phyloP scores from a whole-genome alignment of 1,140 invertebrate species.

The Eubasilissa regina region DNA sequence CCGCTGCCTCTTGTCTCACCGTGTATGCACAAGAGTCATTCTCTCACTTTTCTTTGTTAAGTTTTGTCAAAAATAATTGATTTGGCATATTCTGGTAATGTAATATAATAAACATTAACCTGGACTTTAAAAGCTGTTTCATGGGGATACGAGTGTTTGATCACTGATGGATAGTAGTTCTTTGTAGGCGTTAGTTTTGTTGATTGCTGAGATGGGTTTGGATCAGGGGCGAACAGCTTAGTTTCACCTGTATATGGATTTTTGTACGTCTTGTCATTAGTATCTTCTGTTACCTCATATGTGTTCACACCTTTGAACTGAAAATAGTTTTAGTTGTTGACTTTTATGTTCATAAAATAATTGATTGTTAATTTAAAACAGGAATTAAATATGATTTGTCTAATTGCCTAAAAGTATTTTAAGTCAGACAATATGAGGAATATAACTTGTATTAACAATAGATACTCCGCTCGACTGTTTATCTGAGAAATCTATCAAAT shows the following conservation, averaged over 20 bases:
- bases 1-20: neutral
- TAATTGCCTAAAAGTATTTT: neutral
- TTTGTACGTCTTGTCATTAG: slow-evolving; percentile 65
- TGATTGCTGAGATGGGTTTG: neutral
- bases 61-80: neutral
- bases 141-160: slow-evolving; percentile 60
- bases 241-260: slow-evolving; percentile 65
- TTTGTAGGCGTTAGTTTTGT: neutral
- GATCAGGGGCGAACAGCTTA: slow-evolving; percentile 67
- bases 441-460: too few species aligned
- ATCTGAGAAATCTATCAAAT: neutral
- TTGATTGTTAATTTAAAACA: too few species aligned
- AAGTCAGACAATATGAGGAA: neutral
- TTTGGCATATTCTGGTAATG: neutral
- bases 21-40: neutral
- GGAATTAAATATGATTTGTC: neutral
- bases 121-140: slow-evolving; percentile 47
- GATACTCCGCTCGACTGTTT: neutral
- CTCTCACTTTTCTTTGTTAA: too few species aligned
- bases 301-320: slow-evolving; percentile 46
- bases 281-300: slow-evolving; percentile 70
- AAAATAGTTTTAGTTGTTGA: neutral
- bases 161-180: slow-evolving; percentile 36
- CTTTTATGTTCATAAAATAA: too few species aligned
- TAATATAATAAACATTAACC: neutral